Evolutionary conservation across 2,113 vertebrate genomes (phyloP).

Genomic region (Megaceryle maxima): DNA sequence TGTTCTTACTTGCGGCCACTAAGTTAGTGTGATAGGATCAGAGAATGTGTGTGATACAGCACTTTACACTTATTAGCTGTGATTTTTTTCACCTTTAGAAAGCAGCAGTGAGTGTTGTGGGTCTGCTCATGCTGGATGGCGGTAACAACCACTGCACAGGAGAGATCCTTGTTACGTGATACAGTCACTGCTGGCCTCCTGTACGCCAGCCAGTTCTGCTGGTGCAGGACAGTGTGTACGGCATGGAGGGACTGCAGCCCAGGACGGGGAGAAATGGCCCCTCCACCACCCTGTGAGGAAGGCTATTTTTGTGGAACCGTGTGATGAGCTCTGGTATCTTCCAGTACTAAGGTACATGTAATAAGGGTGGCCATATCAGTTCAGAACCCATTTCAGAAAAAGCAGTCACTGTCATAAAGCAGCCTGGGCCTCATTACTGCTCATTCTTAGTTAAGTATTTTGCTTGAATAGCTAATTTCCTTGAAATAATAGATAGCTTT

Average conservation of each 20-base stretch:
- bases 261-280: fast-evolving
- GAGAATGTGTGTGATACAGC: not conserved
- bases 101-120: not conserved
- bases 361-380: not conserved
- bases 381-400: not conserved
- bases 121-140: not conserved
- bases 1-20: not conserved
- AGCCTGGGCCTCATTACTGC: not conserved
- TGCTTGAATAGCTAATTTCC: not conserved
- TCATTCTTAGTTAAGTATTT: not conserved
- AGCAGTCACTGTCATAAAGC: not conserved
- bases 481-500: not conserved
- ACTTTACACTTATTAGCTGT: not conserved
- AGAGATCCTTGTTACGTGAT: not conserved
- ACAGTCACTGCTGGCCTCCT: not conserved
- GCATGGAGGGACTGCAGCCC: not conserved
- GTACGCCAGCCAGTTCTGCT: not conserved
- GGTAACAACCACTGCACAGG: not conserved
- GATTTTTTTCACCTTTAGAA: constrained; percentile 12
- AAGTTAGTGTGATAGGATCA: not conserved
- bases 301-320: constrained; percentile 9
- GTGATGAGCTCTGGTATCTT: not conserved
- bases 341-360: not conserved
- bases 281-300: not conserved
- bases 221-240: constrained; percentile 7